phyloP scores from a whole-genome alignment of 2,888 invertebrate genomes.

The Chalcis sispes region DNA sequence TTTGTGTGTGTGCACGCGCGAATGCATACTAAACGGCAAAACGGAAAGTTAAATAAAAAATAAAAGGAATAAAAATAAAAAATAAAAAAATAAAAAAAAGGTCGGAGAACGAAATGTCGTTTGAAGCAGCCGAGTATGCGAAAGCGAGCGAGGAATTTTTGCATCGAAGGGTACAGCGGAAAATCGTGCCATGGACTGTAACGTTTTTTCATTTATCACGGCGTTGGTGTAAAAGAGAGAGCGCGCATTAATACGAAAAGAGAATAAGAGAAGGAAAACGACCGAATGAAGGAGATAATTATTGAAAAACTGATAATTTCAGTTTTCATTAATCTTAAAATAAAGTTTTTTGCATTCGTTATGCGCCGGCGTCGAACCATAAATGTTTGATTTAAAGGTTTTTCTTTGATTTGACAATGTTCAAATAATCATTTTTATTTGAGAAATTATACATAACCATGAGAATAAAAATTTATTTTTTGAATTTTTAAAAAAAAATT shows the following conservation, averaged over 20 bases:
- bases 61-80: background rate
- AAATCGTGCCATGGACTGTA: slow-evolving; percentile 3
- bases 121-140: slow-evolving; percentile 22
- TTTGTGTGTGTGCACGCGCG: background rate
- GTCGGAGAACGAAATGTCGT: slow-evolving; percentile 39
- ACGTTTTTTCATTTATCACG: slow-evolving; percentile 37
- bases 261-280: background rate
- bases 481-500: too few relatives aligned
- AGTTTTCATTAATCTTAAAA: slow-evolving; percentile 22
- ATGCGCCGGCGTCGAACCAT: too few relatives aligned
- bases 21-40: background rate
- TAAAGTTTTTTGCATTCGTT: too few relatives aligned
- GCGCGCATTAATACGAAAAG: background rate
- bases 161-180: slow-evolving; percentile 35
- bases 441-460: too few relatives aligned
- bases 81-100: slow-evolving; percentile 31
- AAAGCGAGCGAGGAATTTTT: slow-evolving; percentile 42
- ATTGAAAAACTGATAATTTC: background rate
- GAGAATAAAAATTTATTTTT: too few relatives aligned
- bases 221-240: background rate
- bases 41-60: slow-evolving; percentile 4
- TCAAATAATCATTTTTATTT: too few relatives aligned
- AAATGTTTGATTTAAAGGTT: too few relatives aligned
- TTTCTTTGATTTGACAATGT: too few relatives aligned
- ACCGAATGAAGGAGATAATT: background rate